Evolutionary conservation across 2,888 invertebrate species (phyloP), one percentile per base, ranked within the genome.

Genomic region (Epirrhoe alternata): DNA sequence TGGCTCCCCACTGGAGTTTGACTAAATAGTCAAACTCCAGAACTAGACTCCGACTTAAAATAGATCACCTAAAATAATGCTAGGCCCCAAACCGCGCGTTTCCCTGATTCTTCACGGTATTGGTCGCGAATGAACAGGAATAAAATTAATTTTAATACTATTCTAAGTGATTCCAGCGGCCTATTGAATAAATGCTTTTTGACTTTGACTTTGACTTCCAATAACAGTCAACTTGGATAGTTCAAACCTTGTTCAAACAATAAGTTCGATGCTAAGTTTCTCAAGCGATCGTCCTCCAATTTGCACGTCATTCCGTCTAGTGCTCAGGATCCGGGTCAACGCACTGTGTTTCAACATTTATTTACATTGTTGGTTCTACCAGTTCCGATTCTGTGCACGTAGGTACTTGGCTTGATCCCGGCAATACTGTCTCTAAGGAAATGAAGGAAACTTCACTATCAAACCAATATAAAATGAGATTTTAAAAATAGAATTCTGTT

Each of bases 221-320:
- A 66, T 61, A 60, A 49, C 38, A 45, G 45, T 57, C 50, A 51
- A 51, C 56, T 64, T 35, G 7, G 35, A 64, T 35, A 64, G 58
- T 64, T 50, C 49, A 30, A 47, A 38, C 52, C 58, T 35, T 58
- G 58, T 64, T 50, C 49, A 30, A 47, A 38, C 52, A 49, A 14
- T 52, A 57, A 52, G 53, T 53, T 35, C 50, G n/a, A 24, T 38
- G 57, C 55, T n/a, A 57, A 61, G 67, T 64, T 63, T 64, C 67
- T 53, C 49, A 58, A 53, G 63, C 61, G 49, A 57, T 68, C 60
- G 61, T 57, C 53, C 50, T 49, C 64, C 61, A 64, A 68, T 61
- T 68, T 64, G 68, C 68, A 68, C 68, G 68, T 68, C 68, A 68
- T 68, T 54, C 64, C 30, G 57, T 64, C 67, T 68, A 64, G 57